Conservation (phyloP, 1,140 invertebrate genomes). For the Nautilus pompilius region DNA sequence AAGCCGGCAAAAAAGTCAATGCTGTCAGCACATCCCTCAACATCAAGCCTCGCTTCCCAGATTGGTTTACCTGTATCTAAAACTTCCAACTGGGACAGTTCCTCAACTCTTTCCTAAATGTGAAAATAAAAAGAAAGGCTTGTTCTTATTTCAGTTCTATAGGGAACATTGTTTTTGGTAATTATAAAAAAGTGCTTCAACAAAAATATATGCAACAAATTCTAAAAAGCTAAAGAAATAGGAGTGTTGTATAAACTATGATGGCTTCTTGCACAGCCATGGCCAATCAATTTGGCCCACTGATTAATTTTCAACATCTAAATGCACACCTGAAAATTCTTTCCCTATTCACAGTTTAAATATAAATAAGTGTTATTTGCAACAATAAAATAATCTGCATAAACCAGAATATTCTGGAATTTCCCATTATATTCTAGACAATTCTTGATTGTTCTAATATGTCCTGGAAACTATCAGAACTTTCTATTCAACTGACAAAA, state of each 20-base stretch:
- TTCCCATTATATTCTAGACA: no score
- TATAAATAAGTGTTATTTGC: no score
- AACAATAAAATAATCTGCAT: no score
- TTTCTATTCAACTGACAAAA: no score
- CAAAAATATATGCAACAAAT: neutral
- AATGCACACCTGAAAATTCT: no score
- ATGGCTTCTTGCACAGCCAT: neutral
- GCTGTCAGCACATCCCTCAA: conserved; percentile 56
- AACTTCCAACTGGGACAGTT: conserved; percentile 53
- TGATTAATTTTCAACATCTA: no score
- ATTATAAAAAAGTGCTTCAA: neutral
- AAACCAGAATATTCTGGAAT: no score
- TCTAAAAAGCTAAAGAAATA: neutral
- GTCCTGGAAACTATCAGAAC: no score
- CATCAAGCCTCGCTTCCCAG: conserved; percentile 58
- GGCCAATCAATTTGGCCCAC: neutral
- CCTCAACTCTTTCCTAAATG: conserved; percentile 41
- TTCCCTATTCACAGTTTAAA: no score
- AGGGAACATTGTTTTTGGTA: neutral
- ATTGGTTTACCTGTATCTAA: conserved; percentile 59
- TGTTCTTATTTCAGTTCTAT: neutral
- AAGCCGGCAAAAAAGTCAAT: conserved; percentile 58
- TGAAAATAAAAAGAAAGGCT: neutral
- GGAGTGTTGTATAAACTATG: neutral
- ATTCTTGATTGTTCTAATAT: no score